phyloP scores from a whole-genome alignment of 1,140 invertebrate genomes.

The Chrysomallon squamiferum region DNA sequence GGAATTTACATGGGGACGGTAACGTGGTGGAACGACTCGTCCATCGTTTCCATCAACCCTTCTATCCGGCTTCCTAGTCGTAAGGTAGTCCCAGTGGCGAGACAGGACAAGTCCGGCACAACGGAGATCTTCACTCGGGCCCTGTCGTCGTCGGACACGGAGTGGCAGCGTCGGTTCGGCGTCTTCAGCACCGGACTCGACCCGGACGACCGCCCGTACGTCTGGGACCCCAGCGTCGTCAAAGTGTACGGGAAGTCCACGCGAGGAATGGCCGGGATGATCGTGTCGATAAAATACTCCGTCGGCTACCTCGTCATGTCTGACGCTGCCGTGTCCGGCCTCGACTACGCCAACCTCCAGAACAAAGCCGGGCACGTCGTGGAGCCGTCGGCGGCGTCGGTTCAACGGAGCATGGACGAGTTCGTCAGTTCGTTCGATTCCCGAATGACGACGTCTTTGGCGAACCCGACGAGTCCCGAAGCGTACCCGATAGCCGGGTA shows the following conservation, averaged over 20 bases:
- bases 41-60: conserved; percentile 25
- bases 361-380: conserved; percentile 21
- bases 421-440: conserved; percentile 6
- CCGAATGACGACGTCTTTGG: conserved; percentile 18
- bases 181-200: conserved; percentile 30
- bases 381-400: neutral
- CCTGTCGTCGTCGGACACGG: conserved; percentile 22
- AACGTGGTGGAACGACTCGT: conserved; percentile 30
- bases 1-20: conserved; percentile 43
- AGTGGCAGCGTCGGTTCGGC: conserved; percentile 32
- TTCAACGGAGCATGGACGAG: conserved; percentile 40
- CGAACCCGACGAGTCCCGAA: conserved; percentile 8
- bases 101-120: conserved; percentile 41
- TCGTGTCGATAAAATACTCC: conserved; percentile 30
- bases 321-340: conserved; percentile 8
- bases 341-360: conserved; percentile 30
- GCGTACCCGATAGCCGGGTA: conserved; percentile 47
- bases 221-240: conserved; percentile 33
- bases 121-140: conserved; percentile 42
- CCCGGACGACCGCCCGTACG: neutral
- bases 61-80: conserved; percentile 18
- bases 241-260: conserved; percentile 30
- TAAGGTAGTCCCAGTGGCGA: conserved; percentile 36
- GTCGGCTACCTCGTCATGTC: conserved; percentile 40
- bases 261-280: conserved; percentile 36